phyloP scores from a whole-genome alignment of 2,113 vertebrate species.

The Cercopithecus mona region DNA sequence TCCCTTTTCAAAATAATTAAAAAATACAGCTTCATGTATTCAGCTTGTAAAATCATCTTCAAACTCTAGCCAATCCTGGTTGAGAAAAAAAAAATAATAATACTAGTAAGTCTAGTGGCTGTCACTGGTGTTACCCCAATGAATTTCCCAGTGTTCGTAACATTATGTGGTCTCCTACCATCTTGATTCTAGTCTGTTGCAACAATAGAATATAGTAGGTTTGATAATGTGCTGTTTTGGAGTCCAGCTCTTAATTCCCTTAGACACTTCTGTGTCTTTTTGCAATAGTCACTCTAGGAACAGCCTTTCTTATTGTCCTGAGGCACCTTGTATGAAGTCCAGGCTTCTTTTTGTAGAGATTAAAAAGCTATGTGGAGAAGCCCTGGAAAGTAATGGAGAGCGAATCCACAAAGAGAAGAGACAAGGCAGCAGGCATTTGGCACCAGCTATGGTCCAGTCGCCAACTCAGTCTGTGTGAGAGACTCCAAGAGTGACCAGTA shows the following conservation, averaged over 20 bases:
- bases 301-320: background rate
- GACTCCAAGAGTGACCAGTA: background rate
- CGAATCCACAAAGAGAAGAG: background rate
- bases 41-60: background rate
- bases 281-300: background rate
- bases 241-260: background rate
- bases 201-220: background rate
- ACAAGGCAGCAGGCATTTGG: background rate
- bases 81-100: background rate
- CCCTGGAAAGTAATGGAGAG: background rate
- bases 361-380: background rate
- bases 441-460: background rate
- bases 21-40: background rate
- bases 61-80: background rate
- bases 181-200: background rate
- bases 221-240: background rate
- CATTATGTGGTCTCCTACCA: rapidly evolving
- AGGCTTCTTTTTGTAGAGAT: background rate
- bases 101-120: background rate
- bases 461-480: background rate
- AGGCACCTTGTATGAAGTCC: background rate
- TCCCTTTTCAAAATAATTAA: background rate
- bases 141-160: background rate
- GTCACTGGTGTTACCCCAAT: no score
- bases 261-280: background rate